Conservation (phyloP, 2,888 invertebrate genomes). For the Patella caerulea region DNA sequence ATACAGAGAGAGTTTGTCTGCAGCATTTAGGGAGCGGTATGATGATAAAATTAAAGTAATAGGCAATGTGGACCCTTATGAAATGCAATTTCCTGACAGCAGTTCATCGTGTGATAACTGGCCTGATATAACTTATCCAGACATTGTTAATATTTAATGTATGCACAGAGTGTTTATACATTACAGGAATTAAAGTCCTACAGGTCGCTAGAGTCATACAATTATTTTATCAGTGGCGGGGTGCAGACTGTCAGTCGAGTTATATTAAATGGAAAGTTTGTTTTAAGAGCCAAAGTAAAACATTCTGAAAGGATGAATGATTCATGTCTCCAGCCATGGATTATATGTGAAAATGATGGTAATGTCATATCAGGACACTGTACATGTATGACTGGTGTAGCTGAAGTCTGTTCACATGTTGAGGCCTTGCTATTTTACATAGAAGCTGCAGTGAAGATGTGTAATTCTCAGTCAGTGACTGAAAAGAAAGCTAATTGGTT, state of each 20-base stretch:
- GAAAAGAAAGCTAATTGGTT: conserved; percentile 39
- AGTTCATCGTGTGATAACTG: not conserved
- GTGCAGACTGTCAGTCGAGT: too few relatives aligned
- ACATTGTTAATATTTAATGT: not conserved
- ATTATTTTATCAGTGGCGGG: too few relatives aligned
- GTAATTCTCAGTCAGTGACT: conserved; percentile 37
- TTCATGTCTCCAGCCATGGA: conserved; percentile 29
- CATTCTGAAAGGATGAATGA: conserved; percentile 34
- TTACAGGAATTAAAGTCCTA: too few relatives aligned
- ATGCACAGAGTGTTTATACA: too few relatives aligned
- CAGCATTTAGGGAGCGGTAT: not conserved
- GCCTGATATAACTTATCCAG: not conserved
- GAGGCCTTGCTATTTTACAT: conserved; percentile 40
- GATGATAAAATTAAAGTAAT: not conserved
- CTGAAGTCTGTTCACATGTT: conserved; percentile 44
- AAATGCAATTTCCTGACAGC: too few relatives aligned
- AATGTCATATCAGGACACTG: conserved; percentile 39
- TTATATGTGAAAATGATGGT: conserved; percentile 25
- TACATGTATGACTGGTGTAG: conserved; percentile 45
- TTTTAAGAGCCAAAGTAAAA: conserved; percentile 25
- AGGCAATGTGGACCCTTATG: not conserved
- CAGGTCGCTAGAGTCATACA: too few relatives aligned
- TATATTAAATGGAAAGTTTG: too few relatives aligned
- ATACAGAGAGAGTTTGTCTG: not conserved
- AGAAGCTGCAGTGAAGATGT: conserved; percentile 35